Evolutionary conservation across 2,888 invertebrate genomes (phyloP).

Genomic region (Desoria tigrina): DNA sequence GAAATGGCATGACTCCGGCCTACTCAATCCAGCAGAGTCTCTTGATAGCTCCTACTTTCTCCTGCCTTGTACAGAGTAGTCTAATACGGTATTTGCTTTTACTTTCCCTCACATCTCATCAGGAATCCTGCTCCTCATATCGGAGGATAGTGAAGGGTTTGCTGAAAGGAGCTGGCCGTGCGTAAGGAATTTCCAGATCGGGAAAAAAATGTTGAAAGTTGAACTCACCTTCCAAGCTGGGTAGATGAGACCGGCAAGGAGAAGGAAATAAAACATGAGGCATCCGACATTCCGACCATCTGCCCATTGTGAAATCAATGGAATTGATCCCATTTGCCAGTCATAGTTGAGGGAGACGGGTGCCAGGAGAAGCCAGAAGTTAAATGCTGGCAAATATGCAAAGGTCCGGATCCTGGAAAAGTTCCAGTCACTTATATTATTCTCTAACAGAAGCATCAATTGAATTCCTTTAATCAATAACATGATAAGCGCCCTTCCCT

Average conservation of each 20-base stretch:
- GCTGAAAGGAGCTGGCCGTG: too few species aligned
- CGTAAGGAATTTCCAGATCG: too few species aligned
- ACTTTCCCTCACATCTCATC: too few species aligned
- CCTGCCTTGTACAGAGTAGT: too few species aligned
- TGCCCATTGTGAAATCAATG: conserved; percentile 62
- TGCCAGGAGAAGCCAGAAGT: conserved; percentile 79
- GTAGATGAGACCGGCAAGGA: conserved; percentile 41
- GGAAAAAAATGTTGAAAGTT: not conserved
- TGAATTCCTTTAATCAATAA: not conserved
- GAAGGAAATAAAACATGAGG: conserved; percentile 44
- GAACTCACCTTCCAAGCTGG: conserved; percentile 44
- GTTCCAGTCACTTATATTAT: conserved; percentile 42
- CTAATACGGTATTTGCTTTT: too few species aligned
- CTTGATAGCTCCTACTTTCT: too few species aligned
- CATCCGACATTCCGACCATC: conserved; percentile 45
- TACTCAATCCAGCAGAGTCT: too few species aligned
- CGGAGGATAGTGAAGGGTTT: too few species aligned
- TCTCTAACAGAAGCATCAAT: conserved; percentile 1
- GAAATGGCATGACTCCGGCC: too few species aligned
- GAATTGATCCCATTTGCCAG: conserved; percentile 87
- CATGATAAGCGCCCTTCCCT: not conserved
- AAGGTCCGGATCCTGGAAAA: conserved; percentile 74
- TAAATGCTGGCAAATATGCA: conserved; percentile 78
- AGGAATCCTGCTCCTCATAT: too few species aligned
- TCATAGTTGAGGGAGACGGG: conserved; percentile 79